A percentile compares a stretch with the other conserved stretches of the same genome.
phyloP scores from a whole-genome alignment of 2,797 vertebrate species.

The Hyperoplus lanceolatus region DNA sequence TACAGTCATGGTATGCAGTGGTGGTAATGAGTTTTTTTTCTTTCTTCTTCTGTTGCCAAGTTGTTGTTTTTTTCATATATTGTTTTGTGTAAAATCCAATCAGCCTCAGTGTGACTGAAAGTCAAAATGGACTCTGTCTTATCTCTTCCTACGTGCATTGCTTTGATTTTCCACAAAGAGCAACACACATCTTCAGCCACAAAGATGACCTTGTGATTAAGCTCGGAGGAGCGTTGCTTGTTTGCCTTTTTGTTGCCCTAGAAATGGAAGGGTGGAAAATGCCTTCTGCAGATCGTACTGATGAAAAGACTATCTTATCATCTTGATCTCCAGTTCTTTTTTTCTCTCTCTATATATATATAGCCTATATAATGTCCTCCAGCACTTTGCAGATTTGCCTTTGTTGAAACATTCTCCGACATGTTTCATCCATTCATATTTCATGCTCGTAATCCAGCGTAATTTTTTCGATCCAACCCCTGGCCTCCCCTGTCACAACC shows the following conservation, averaged over 20 bases:
- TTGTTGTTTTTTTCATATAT: neutral
- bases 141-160: slow-evolving; percentile 46
- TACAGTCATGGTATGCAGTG: slow-evolving; percentile 48
- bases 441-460: slow-evolving; percentile 12
- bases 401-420: slow-evolving; percentile 27
- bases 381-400: slow-evolving; percentile 18
- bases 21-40: slow-evolving; percentile 15
- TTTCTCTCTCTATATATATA: slow-evolving; percentile 13
- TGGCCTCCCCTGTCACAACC: slow-evolving; percentile 1
- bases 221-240: slow-evolving; percentile 19
- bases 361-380: slow-evolving; percentile 37
- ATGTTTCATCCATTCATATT: slow-evolving; percentile 31
- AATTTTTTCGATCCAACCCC: neutral
- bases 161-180: slow-evolving; percentile 59
- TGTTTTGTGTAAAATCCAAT: slow-evolving; percentile 39
- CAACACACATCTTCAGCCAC: slow-evolving; percentile 33
- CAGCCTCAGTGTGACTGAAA: slow-evolving; percentile 39
- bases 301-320: slow-evolving; percentile 58
- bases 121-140: slow-evolving; percentile 54
- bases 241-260: slow-evolving; percentile 19
- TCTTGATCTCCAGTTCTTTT: slow-evolving; percentile 43
- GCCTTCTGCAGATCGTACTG: slow-evolving; percentile 33
- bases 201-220: slow-evolving; percentile 70
- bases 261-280: slow-evolving; percentile 41
- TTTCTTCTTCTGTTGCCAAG: slow-evolving; percentile 9